Base-by-base conservation (phyloP, 1,140 invertebrate species). In the Caenorhabditis brenneri region DNA sequence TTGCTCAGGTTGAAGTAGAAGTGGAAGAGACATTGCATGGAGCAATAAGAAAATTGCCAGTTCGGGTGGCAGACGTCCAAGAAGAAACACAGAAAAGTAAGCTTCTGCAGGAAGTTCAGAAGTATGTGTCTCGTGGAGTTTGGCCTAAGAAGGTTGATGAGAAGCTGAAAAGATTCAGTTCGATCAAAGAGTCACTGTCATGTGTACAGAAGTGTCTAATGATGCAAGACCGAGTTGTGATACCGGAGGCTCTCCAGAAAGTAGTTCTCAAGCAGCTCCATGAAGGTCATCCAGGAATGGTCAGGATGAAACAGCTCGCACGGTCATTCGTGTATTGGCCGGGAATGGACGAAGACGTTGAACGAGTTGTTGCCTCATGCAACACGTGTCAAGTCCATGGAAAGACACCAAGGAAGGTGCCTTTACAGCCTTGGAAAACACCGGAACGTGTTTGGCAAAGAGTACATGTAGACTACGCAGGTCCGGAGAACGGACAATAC, bases 261-360 rank as follows among this genome's bases (percentile, higher is more conserved):
- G 55, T 84, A 10, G 82, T 91, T 10, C 79, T 92, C 15, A 27
- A 88, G 42, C 85, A 88, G 74, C 88, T 93, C 33, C 92, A 93
- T 87, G 51, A 58, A 0, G 87, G 87, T 15, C 92, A 93, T 86
- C 86, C 90, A 46, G 91, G 92, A 1, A 91, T 92, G 7, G 88
- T 91, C 4, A 88, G 91, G 65, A 92, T 92, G 87, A 93, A 93
- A 83, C 39, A 79, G 10, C 51, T 91, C 6, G 91, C 92, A 6
- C 82, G 92, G 0, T 87, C 82, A 2, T 91, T 91, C 79, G 86
- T 92, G 1, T 93, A 90, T 88, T 93, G 92, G 92, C 90, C 90
- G 36, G 87, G 88, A 10, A 88, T 93, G 33, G 65, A 36, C 24
- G 29, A 15, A 2, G 33, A 74, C 24, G 12, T 74, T 33, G 65